A percentile compares a stretch with the other conserved stretches of the same genome.
These are phyloP conservation scores for Speoplatyrhinus poulsoni DNA, from an alignment of 2,113 vertebrate genomes.

Conservation along the genomic window DNA sequence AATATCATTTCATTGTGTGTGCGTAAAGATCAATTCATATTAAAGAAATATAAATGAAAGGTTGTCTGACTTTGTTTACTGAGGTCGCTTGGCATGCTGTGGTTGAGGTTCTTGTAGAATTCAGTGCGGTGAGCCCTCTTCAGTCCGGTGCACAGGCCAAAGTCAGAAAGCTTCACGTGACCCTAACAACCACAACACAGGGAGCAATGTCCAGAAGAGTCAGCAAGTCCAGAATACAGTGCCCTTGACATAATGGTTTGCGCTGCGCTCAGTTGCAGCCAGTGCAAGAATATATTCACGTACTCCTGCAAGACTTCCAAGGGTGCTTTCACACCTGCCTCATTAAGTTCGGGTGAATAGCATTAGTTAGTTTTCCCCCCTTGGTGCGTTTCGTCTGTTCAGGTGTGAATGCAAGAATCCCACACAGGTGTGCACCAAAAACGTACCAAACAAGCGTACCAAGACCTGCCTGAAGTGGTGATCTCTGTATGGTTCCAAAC, in stretches of 20 bases:
- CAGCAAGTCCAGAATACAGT: not conserved
- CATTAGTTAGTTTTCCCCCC: no score
- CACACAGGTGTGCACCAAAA: no score
- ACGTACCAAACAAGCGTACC: no score
- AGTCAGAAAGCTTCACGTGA: slow-evolving; percentile 96
- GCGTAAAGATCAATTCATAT: not conserved
- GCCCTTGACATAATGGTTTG: not conserved
- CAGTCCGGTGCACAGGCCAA: slow-evolving; percentile 94
- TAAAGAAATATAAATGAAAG: slow-evolving; percentile 18
- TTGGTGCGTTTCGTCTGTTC: no score
- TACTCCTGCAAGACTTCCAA: no score
- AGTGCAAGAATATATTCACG: no score
- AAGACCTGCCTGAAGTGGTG: no score
- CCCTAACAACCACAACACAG: slow-evolving; percentile 75
- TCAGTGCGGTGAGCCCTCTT: slow-evolving; percentile 97
- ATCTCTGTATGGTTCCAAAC: no score
- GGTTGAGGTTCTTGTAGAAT: slow-evolving; percentile 96
- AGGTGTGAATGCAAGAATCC: no score
- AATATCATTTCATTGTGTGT: not conserved
- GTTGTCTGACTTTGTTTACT: slow-evolving; percentile 82
- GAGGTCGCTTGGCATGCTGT: slow-evolving; percentile 95
- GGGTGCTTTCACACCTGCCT: no score
- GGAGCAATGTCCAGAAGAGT: not conserved
- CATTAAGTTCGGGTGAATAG: no score
- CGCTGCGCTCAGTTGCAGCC: no score